These are phyloP conservation scores for Zootermopsis nevadensis DNA, from an alignment of 2,888 invertebrate genomes.

Conservation along the genomic window DNA sequence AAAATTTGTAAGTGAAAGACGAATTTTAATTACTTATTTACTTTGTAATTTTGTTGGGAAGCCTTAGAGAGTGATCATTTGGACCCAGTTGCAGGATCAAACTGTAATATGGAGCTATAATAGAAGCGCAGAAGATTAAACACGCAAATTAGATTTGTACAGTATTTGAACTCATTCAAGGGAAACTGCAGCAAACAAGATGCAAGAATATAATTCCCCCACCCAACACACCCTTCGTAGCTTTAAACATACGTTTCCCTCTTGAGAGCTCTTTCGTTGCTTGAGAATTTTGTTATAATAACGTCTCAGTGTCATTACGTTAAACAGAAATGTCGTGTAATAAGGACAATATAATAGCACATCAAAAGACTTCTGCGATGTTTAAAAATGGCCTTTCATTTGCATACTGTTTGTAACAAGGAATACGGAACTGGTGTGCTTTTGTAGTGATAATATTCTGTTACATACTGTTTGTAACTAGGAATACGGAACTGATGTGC, in stretches of 20 bases:
- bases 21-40: not conserved
- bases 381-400: not conserved
- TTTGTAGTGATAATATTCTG: too few species aligned
- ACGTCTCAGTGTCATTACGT: not conserved
- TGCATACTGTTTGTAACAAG: not conserved
- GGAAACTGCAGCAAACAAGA: not conserved
- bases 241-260: not conserved
- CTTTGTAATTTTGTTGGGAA: not conserved
- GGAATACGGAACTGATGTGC: not conserved
- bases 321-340: not conserved
- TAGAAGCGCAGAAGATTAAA: conserved; percentile 7
- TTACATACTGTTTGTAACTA: not conserved
- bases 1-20: not conserved
- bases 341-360: not conserved
- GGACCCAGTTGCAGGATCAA: not conserved
- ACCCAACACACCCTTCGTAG: not conserved
- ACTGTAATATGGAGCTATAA: not conserved
- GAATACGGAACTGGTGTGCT: not conserved
- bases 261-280: not conserved
- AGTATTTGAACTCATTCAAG: conserved; percentile 1
- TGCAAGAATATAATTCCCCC: not conserved
- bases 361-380: not conserved
- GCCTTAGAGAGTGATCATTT: not conserved
- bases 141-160: conserved; percentile 18
- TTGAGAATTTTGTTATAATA: not conserved